These are phyloP conservation scores for Neuroscelio doddi DNA, from an alignment of 2,888 invertebrate genomes.

Conservation along the genomic window DNA sequence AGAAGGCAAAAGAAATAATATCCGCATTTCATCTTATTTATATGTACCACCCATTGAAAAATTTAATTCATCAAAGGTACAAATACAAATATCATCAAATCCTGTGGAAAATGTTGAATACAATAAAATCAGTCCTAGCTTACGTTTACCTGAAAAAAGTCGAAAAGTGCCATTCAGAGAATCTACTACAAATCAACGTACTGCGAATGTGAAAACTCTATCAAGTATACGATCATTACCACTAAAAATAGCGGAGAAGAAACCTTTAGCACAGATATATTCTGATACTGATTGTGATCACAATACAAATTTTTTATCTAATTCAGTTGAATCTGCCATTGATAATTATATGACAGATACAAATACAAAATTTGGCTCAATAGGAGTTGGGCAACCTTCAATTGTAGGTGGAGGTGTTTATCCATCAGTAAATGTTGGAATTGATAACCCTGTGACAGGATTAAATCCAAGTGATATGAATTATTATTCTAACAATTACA, in stretches of 20 bases:
- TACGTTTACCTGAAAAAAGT: background rate
- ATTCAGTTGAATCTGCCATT: background rate
- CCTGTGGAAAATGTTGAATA: too few species aligned
- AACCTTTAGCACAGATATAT: constrained; percentile 20
- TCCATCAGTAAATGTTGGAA: constrained; percentile 16
- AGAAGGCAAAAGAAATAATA: background rate
- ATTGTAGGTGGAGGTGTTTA: constrained; percentile 1
- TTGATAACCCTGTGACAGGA: constrained; percentile 16
- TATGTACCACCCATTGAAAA: constrained; percentile 40
- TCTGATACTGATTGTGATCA: constrained; percentile 30
- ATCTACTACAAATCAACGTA: background rate
- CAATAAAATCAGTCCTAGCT: background rate
- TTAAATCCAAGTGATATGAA: constrained; percentile 17
- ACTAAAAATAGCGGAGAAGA: constrained; percentile 3
- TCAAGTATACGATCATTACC: background rate
- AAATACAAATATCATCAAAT: background rate
- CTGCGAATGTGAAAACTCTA: too few species aligned
- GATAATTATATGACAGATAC: background rate
- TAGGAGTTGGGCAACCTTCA: background rate
- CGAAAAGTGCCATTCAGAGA: background rate
- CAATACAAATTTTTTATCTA: background rate
- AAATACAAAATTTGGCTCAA: background rate
- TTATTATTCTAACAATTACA: constrained; percentile 11
- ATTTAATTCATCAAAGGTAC: background rate
- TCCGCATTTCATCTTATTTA: constrained; percentile 30